These are phyloP conservation scores for Fopius arisanus DNA, from an alignment of 1,140 invertebrate genomes.

Conservation along the genomic window DNA sequence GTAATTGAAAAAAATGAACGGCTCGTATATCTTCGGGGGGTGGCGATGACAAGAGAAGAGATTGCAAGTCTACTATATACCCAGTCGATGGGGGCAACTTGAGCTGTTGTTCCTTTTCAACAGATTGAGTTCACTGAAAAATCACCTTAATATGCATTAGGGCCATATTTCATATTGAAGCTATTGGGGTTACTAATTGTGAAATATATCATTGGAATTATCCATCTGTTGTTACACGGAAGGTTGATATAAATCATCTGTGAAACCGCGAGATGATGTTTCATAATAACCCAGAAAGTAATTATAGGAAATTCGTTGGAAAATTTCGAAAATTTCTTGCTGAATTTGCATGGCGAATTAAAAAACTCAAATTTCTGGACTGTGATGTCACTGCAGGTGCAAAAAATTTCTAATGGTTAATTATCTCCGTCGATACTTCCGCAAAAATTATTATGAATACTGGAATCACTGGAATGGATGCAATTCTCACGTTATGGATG, in stretches of 20 bases:
- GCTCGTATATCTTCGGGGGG: not conserved
- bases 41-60: conserved; percentile 5
- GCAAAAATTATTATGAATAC: no score
- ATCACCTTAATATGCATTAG: not conserved
- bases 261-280: no score
- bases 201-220: not conserved
- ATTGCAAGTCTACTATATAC: not conserved
- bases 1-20: conserved; percentile 1
- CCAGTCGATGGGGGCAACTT: not conserved
- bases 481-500: no score
- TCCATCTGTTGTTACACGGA: not conserved
- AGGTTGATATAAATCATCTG: not conserved
- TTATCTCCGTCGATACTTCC: no score
- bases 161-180: not conserved
- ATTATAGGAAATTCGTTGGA: no score
- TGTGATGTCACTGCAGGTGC: no score
- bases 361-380: no score
- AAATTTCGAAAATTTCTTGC: no score
- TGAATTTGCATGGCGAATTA: no score
- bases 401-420: no score
- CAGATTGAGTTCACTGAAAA: conserved; percentile 4
- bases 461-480: no score
- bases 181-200: not conserved
- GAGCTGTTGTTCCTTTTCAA: not conserved
- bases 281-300: no score